Base-by-base conservation (phyloP, 2,888 invertebrate species). In the Heliconius hortense region DNA sequence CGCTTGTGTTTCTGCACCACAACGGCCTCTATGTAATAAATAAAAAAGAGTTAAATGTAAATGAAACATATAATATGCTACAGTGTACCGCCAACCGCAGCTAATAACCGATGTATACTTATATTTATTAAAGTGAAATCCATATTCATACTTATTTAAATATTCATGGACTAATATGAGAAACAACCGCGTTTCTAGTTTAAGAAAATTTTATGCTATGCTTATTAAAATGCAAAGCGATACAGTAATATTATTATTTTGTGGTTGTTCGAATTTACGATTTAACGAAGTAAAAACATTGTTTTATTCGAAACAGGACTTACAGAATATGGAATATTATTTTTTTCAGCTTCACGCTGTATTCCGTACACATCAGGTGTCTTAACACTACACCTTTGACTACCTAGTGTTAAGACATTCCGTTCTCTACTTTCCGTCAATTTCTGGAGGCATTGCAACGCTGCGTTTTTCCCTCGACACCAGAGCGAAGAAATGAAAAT, bases 71-170 rank as follows among this genome's bases (percentile, higher is more conserved):
- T 15, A 66, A 24, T 66, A 39, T 24, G 15, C 39, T 43, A 39
- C 8, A 39, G 24, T 43, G 39, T 39, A 66, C 24, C 43, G 24
- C 39, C 39, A 39, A 39, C 39, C 66, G 24, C 66, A 39, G 8
- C 39, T 66, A 66, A 43, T 43, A 66, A 66, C 66, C 39, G 1
- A 3, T 56, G 31, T 56, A 26, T 62, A 43, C 26, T 39, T 26
- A 35, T 24, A 35, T 35, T 70, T 59, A 70, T 59, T 70, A 60
- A 21, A 28, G 48, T 64, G 21, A 59, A 67, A 66, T 66, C n/a
- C 56, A 67, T 73, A 73, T 73, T 67, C 67, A 67, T 56, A 39
- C 35, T n/a, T 24, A 69, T 69, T 64, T 53, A 59, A 75, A 71
- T 75, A 64, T 75, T 71, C 70, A 75, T 75, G 53, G 35, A 56